Percentiles rank a stretch among this genome's conserved stretches.
Conservation (phyloP, 2,888 invertebrate species). For the Acrobasis repandana region DNA sequence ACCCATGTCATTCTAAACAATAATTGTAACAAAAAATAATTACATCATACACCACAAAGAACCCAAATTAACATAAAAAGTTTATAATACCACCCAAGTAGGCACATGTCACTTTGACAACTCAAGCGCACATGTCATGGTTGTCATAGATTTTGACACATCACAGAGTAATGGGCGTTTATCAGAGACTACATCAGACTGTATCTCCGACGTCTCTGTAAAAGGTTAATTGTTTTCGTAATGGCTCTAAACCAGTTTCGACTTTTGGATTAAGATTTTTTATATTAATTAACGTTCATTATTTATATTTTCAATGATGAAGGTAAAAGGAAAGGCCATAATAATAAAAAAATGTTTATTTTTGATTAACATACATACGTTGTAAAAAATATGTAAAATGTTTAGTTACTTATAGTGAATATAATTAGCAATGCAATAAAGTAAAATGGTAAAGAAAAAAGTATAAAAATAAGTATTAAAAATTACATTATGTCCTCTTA, state of each 20-base stretch:
- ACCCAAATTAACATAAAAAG: constrained; percentile 12
- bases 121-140: constrained; percentile 38
- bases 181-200: constrained; percentile 23
- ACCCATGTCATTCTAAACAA: constrained; percentile 1
- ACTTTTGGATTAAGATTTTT: neutral
- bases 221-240: constrained; percentile 26
- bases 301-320: too few species aligned
- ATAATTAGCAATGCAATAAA: neutral
- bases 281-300: neutral
- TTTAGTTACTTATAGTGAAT: too few species aligned
- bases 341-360: too few species aligned
- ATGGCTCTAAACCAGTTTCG: constrained; percentile 15
- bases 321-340: too few species aligned
- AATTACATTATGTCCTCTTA: neutral
- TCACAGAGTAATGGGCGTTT: constrained; percentile 33
- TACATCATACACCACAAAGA: neutral
- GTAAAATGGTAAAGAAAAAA: neutral
- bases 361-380: too few species aligned
- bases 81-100: constrained; percentile 44
- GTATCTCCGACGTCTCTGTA: constrained; percentile 1
- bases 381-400: too few species aligned
- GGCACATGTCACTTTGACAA: constrained; percentile 47
- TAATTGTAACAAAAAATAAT: neutral
- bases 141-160: constrained; percentile 41
- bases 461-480: neutral